These are phyloP conservation scores for Macroramphosus scolopax DNA, from an alignment of 2,797 vertebrate species.

Conservation along the genomic window DNA sequence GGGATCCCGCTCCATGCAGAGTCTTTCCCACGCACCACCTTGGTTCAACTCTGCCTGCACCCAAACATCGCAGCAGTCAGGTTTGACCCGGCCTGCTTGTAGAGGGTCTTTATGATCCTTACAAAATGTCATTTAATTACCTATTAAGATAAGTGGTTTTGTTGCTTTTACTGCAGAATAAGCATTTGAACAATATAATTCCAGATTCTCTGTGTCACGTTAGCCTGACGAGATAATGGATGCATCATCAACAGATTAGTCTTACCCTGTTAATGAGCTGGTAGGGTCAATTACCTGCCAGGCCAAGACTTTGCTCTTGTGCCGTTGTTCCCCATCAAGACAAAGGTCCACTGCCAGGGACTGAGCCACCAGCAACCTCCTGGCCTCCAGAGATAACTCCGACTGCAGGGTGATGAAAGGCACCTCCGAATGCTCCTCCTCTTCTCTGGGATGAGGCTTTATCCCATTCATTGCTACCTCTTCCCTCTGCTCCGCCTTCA, in stretches of 20 bases:
- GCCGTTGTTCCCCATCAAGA: constrained; percentile 78
- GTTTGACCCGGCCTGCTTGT: not conserved
- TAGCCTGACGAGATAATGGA: too few relatives aligned
- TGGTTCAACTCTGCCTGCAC: constrained; percentile 90
- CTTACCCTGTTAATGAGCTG: not conserved
- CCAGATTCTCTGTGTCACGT: too few relatives aligned
- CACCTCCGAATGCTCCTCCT: constrained; percentile 68
- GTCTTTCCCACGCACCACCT: constrained; percentile 89
- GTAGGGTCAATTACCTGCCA: constrained; percentile 84
- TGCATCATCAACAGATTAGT: not conserved
- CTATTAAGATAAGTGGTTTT: not conserved
- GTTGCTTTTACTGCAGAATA: not conserved
- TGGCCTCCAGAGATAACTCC: constrained; percentile 81
- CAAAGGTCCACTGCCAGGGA: constrained; percentile 86
- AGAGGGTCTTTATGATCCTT: too few relatives aligned
- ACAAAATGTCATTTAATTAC: too few relatives aligned
- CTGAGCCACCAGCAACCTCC: constrained; percentile 86
- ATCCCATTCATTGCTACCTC: constrained; percentile 11
- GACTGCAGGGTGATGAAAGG: constrained; percentile 84
- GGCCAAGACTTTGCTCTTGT: constrained; percentile 79
- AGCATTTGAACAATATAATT: too few relatives aligned
- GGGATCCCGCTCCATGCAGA: constrained; percentile 89
- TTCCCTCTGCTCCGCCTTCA: constrained; percentile 54
- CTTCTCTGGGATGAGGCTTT: constrained; percentile 1
- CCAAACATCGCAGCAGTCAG: constrained; percentile 1